Percentiles rank a stretch among this genome's conserved stretches.
These are phyloP conservation scores for Mobula hypostoma DNA, from an alignment of 2,113 vertebrate species.

Conservation along the genomic window DNA sequence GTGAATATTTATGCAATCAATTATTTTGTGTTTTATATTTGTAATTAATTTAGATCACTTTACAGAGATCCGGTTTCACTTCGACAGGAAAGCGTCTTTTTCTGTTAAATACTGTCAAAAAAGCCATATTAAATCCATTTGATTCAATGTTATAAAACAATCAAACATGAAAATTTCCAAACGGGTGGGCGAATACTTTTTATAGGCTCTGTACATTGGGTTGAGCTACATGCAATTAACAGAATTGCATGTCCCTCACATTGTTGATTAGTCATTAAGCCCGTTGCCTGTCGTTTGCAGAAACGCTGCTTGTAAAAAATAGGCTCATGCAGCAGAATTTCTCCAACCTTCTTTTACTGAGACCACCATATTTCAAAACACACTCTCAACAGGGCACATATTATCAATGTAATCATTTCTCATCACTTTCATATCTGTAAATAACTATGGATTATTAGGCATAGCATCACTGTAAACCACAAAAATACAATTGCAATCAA, in stretches of 20 bases:
- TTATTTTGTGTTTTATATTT: too few relatives aligned
- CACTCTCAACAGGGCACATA: not conserved
- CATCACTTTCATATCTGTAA: not conserved
- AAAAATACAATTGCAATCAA: conserved; percentile 30
- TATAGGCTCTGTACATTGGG: too few relatives aligned
- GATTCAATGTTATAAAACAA: too few relatives aligned
- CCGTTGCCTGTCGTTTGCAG: not conserved
- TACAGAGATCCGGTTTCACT: too few relatives aligned
- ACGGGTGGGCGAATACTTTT: too few relatives aligned
- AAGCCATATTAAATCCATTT: too few relatives aligned
- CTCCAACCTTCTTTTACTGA: not conserved
- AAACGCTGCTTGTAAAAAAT: not conserved
- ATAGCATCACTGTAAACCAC: not conserved
- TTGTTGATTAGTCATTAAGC: not conserved
- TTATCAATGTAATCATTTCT: conserved; percentile 17
- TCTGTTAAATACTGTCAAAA: too few relatives aligned
- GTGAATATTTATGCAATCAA: too few relatives aligned
- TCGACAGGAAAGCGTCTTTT: too few relatives aligned
- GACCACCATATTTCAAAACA: not conserved
- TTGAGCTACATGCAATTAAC: not conserved
- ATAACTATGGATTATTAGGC: conserved; percentile 13
- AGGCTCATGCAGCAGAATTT: not conserved
- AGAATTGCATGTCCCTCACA: not conserved
- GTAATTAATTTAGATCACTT: too few relatives aligned
- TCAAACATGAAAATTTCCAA: too few relatives aligned